Percentiles rank a stretch among this genome's conserved stretches.
These are phyloP conservation scores for Lysandra coridon DNA, from an alignment of 2,888 invertebrate genomes.

Conservation along the genomic window DNA sequence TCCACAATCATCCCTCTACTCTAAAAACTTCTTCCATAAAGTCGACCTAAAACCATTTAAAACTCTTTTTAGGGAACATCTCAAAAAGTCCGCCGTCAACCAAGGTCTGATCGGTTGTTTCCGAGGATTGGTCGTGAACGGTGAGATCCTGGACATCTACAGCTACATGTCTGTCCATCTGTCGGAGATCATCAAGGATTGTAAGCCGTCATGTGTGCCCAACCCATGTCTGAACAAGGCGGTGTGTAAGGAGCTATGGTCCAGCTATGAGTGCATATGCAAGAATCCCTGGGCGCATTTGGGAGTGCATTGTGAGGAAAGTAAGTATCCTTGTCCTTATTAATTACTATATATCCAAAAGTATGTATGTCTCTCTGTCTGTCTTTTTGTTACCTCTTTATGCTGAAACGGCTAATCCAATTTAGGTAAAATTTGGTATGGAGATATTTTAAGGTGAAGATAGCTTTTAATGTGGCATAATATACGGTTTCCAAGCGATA, in stretches of 20 bases:
- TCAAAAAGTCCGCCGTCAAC: conserved; percentile 90
- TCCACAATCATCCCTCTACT: background rate
- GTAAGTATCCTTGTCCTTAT: conserved; percentile 78
- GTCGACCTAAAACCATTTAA: too few species aligned
- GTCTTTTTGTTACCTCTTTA: too few species aligned
- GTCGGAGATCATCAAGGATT: conserved; percentile 95
- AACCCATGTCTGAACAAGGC: conserved; percentile 96
- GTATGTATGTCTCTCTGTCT: too few species aligned
- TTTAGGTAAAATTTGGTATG: too few species aligned
- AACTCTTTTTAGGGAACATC: conserved; percentile 82
- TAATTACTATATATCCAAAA: too few species aligned
- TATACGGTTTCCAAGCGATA: too few species aligned
- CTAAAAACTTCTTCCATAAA: background rate
- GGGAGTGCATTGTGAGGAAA: conserved; percentile 93
- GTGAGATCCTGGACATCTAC: conserved; percentile 93
- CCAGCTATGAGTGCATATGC: conserved; percentile 94
- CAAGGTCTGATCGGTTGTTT: conserved; percentile 97
- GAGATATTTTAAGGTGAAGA: too few species aligned
- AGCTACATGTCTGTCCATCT: conserved; percentile 95
- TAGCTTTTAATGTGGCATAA: too few species aligned
- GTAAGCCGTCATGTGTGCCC: conserved; percentile 96
- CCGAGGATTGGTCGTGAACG: conserved; percentile 94
- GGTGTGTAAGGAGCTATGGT: conserved; percentile 94
- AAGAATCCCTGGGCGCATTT: conserved; percentile 95
- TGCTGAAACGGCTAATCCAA: too few species aligned